Percentiles rank a stretch among this genome's conserved stretches.
Conservation (phyloP, 2,888 invertebrate species). For the Cantharis rufa region DNA sequence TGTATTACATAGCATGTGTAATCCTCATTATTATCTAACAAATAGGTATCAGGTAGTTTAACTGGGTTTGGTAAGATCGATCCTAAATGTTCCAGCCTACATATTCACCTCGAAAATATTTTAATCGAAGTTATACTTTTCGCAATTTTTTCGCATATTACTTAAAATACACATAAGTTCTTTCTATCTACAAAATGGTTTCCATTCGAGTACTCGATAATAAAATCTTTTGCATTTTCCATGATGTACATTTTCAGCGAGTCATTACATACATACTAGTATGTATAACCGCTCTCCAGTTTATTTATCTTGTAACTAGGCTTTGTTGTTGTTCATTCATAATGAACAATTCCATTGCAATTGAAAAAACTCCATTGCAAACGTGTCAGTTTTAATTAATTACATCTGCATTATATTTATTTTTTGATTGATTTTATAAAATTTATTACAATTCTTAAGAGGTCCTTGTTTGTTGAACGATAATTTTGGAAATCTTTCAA, state of each 20-base stretch:
- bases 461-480: not conserved
- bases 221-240: not conserved
- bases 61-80: no score
- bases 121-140: no score
- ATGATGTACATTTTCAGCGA: not conserved
- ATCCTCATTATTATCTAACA: no score
- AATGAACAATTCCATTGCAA: not conserved
- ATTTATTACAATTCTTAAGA: no score
- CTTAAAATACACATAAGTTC: not conserved
- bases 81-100: no score
- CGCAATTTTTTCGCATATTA: no score
- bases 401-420: not conserved
- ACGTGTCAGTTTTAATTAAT: not conserved
- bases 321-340: not conserved
- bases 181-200: not conserved
- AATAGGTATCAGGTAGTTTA: no score
- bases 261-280: not conserved
- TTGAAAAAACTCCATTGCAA: not conserved
- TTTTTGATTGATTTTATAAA: no score
- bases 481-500: not conserved
- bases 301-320: not conserved
- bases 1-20: no score
- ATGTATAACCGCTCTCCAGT: not conserved
- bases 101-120: not conserved
- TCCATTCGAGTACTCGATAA: not conserved